phyloP scores from a whole-genome alignment of 2,888 invertebrate genomes.

The Metalampra italica region DNA sequence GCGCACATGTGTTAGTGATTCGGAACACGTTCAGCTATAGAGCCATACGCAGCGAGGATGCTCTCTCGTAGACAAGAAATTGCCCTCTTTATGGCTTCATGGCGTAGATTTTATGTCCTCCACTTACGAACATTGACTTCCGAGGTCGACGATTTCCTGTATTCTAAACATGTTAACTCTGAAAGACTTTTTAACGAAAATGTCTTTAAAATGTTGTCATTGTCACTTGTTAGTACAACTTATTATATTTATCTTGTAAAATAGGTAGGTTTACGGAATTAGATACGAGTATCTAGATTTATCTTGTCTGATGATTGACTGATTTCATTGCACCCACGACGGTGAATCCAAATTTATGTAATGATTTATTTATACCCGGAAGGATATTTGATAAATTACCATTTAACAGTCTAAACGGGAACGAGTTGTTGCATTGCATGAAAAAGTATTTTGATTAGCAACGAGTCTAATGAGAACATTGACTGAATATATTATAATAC shows the following conservation, averaged over 20 bases:
- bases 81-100: constrained; percentile 60
- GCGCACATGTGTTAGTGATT: constrained; percentile 24
- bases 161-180: constrained; percentile 42
- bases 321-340: no score
- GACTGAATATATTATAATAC: no score
- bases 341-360: no score
- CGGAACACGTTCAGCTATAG: constrained; percentile 50
- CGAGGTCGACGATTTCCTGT: constrained; percentile 50
- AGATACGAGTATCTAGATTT: no score
- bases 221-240: not conserved
- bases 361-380: no score
- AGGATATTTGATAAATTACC: no score
- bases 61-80: constrained; percentile 61
- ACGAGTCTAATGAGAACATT: no score
- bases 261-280: no score
- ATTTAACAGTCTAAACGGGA: no score
- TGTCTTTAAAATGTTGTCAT: not conserved
- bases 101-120: constrained; percentile 59
- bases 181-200: constrained; percentile 6
- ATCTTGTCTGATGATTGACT: no score
- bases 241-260: not conserved
- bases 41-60: constrained; percentile 43
- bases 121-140: constrained; percentile 63
- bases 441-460: no score
- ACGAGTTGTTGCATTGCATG: no score